These are phyloP conservation scores for Forficula auricularia DNA, from an alignment of 1,140 invertebrate genomes.

Conservation along the genomic window DNA sequence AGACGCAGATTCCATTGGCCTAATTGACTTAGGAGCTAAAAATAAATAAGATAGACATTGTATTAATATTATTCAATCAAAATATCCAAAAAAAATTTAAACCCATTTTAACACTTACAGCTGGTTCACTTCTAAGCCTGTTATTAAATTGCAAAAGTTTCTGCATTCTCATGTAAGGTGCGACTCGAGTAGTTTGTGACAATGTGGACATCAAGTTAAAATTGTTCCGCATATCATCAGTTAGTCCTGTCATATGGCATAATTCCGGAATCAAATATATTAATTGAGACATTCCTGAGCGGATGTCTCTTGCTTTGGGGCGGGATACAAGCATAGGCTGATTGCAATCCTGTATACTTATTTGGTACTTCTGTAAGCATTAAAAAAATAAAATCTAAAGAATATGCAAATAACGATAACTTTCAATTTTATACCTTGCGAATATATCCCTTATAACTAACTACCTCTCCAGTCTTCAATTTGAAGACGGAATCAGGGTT, in stretches of 20 bases:
- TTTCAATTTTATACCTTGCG: conserved; percentile 23
- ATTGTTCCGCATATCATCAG: conserved; percentile 22
- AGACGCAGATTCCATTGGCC: conserved; percentile 42
- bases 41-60: conserved; percentile 3
- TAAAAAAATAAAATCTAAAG: conserved; percentile 9
- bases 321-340: conserved; percentile 47
- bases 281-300: conserved; percentile 35
- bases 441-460: conserved; percentile 66
- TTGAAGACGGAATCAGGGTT: conserved; percentile 50
- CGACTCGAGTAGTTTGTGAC: conserved; percentile 41
- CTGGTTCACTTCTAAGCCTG: conserved; percentile 23
- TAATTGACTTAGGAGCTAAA: conserved; percentile 34
- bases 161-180: conserved; percentile 37
- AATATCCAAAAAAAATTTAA: background rate
- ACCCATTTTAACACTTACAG: background rate
- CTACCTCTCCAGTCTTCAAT: conserved; percentile 31
- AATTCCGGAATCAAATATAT: conserved; percentile 55
- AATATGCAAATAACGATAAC: background rate
- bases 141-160: conserved; percentile 39
- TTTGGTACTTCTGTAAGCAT: conserved; percentile 36
- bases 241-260: conserved; percentile 44
- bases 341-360: conserved; percentile 31
- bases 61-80: background rate
- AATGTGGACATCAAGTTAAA: conserved; percentile 41
- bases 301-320: conserved; percentile 38